These are phyloP conservation scores for Neoseiulus cucumeris DNA, from an alignment of 1,140 invertebrate species.

Conservation along the genomic window DNA sequence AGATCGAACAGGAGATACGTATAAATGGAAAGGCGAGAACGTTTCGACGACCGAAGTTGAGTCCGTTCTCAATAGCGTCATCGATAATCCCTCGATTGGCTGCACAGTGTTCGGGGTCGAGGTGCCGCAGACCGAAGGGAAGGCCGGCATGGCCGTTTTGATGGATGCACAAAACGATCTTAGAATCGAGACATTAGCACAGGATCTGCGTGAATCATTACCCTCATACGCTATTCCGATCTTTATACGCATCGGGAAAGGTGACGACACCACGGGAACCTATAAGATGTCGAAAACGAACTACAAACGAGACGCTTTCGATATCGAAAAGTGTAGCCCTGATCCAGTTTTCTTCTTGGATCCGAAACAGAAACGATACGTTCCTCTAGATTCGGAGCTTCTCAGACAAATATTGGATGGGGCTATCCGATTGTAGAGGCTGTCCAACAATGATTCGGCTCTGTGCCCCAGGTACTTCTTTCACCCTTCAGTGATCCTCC, in stretches of 20 bases:
- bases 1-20: conserved; percentile 36
- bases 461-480: too few species aligned
- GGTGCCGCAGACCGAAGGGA: conserved; percentile 28
- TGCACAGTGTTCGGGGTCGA: conserved; percentile 1
- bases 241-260: conserved; percentile 27
- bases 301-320: background rate
- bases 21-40: conserved; percentile 50
- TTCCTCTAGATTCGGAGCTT: conserved; percentile 41
- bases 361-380: conserved; percentile 33
- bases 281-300: conserved; percentile 1
- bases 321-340: conserved; percentile 31
- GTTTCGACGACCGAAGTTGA: conserved; percentile 96
- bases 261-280: conserved; percentile 29
- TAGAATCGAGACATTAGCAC: conserved; percentile 20
- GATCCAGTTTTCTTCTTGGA: conserved; percentile 27
- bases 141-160: conserved; percentile 35
- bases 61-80: conserved; percentile 62
- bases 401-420: conserved; percentile 28
- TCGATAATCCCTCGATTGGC: conserved; percentile 35
- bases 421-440: conserved; percentile 15
- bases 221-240: conserved; percentile 30
- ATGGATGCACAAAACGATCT: conserved; percentile 19
- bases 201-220: conserved; percentile 22
- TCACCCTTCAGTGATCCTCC: too few species aligned
- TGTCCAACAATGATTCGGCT: too few species aligned